Conservation (phyloP, 2,888 invertebrate genomes). For the Drosophila infuscata region DNA sequence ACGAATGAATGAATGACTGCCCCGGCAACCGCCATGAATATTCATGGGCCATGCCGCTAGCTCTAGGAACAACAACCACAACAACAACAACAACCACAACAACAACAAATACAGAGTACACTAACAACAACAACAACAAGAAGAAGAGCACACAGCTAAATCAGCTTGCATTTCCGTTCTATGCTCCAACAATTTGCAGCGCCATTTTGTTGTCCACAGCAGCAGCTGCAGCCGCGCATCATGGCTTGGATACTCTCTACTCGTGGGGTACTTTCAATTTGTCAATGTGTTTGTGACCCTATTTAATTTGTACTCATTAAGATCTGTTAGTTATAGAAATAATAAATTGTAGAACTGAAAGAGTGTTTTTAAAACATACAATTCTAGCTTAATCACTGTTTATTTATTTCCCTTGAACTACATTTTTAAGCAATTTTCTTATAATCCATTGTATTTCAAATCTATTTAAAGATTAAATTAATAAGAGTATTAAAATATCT, state of each 20-base stretch:
- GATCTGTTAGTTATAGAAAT: no score
- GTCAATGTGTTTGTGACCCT: neutral
- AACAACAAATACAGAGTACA: slow-evolving; percentile 1
- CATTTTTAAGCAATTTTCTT: no score
- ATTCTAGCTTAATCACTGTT: neutral
- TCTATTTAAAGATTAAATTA: no score
- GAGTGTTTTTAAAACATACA: neutral
- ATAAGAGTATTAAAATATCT: no score
- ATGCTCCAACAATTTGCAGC: slow-evolving; percentile 72
- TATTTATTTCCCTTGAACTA: no score
- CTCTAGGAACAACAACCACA: slow-evolving; percentile 30
- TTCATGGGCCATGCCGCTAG: slow-evolving; percentile 71
- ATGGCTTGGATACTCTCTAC: slow-evolving; percentile 25
- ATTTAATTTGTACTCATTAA: neutral
- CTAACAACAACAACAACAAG: slow-evolving; percentile 17
- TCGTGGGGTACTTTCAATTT: no score
- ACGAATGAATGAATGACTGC: slow-evolving; percentile 80
- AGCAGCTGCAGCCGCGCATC: slow-evolving; percentile 31
- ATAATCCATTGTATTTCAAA: no score
- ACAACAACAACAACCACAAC: slow-evolving; percentile 23
- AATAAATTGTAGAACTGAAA: neutral
- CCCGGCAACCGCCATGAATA: slow-evolving; percentile 74
- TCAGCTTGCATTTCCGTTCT: slow-evolving; percentile 75
- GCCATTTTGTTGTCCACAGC: slow-evolving; percentile 69
- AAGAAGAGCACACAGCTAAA: slow-evolving; percentile 43